phyloP scores from a whole-genome alignment of 2,113 vertebrate genomes.

The Artemisiospiza belli region DNA sequence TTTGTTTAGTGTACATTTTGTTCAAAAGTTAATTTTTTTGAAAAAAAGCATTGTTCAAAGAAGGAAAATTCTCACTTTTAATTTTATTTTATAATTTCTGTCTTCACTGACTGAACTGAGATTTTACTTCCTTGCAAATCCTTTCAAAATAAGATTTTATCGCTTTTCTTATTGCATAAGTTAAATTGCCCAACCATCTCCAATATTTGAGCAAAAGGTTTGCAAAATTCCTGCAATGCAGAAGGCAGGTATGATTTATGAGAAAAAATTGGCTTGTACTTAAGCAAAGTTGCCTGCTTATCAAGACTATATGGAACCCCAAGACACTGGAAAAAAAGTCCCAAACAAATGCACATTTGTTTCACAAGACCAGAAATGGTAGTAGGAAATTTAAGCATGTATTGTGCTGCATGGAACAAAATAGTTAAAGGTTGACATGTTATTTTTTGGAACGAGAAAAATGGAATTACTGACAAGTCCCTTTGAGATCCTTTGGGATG shows the following conservation, averaged over 20 bases:
- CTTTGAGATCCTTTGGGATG: constrained; percentile 58
- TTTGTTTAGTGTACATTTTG: neutral
- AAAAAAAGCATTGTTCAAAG: neutral
- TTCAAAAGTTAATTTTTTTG: neutral
- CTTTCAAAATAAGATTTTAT: constrained; percentile 22
- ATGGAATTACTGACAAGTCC: constrained; percentile 60
- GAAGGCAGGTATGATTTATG: neutral
- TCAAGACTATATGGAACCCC: neutral
- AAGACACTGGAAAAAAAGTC: neutral
- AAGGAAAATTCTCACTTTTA: neutral
- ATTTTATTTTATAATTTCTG: neutral
- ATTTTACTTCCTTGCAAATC: neutral
- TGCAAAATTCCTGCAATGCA: neutral
- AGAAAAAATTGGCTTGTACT: neutral
- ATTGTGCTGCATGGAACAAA: constrained; percentile 30
- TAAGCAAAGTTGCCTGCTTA: neutral
- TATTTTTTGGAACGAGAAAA: constrained; percentile 61
- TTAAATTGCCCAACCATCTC: neutral
- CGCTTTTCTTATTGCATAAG: neutral
- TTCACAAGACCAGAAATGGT: neutral
- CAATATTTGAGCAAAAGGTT: neutral
- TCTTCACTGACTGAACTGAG: neutral
- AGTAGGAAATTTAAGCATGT: neutral
- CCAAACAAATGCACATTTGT: neutral
- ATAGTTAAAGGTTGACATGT: constrained; percentile 60